Evolutionary conservation across 2,797 vertebrate species (phyloP).

Genomic region (Cyprinella venusta): DNA sequence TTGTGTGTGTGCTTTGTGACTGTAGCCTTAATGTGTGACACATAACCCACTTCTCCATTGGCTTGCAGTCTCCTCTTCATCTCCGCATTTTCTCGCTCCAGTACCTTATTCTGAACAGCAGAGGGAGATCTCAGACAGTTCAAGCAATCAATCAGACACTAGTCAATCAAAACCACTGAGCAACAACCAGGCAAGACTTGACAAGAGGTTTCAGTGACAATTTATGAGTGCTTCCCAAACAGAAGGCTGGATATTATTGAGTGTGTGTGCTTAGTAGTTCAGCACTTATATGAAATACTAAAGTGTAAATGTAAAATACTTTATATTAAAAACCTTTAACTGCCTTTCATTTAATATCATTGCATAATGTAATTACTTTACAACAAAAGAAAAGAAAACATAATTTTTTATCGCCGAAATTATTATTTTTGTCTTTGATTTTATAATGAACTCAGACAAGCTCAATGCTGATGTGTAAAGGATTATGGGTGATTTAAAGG

Average conservation of each 20-base stretch:
- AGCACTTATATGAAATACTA: neutral
- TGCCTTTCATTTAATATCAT: neutral
- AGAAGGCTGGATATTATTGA: neutral
- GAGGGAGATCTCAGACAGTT: neutral
- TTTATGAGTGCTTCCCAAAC: neutral
- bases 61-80: conserved; percentile 69
- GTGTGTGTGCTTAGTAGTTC: neutral
- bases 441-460: neutral
- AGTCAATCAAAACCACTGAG: neutral
- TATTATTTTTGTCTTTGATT: neutral
- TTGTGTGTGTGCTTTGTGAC: neutral
- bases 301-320: too few species aligned
- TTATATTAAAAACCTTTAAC: neutral
- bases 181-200: neutral
- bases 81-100: conserved; percentile 75
- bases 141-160: neutral
- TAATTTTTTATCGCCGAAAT: neutral
- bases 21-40: neutral
- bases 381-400: neutral
- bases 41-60: conserved; percentile 11
- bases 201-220: neutral
- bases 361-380: neutral
- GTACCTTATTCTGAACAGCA: conserved; percentile 73
- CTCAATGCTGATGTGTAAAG: neutral
- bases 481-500: neutral